These are phyloP conservation scores for Nerophis ophidion DNA, from an alignment of 2,113 vertebrate genomes.

Conservation along the genomic window DNA sequence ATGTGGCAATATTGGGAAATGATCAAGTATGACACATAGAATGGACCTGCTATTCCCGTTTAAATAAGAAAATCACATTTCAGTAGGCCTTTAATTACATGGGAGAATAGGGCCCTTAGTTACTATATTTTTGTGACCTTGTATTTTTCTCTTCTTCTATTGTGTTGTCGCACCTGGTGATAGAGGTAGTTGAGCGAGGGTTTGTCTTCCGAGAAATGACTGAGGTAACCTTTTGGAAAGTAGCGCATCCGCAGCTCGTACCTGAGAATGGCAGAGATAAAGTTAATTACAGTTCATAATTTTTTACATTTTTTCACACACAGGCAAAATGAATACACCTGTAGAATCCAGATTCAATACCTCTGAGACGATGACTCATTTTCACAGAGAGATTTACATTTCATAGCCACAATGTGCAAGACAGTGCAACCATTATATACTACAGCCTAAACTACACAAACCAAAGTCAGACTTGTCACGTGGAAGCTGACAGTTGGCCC, in stretches of 20 bases:
- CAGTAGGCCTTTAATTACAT: no score
- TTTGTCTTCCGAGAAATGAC: conserved; percentile 95
- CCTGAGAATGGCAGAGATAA: conserved; percentile 59
- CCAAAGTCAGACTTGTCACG: not conserved
- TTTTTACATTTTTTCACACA: not conserved
- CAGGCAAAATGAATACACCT: not conserved
- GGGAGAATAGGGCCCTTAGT: not conserved
- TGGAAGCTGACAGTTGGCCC: no score
- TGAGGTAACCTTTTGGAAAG: conserved; percentile 95
- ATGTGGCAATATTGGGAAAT: no score
- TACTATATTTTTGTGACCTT: not conserved
- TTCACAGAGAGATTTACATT: conserved; percentile 14
- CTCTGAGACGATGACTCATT: conserved; percentile 1
- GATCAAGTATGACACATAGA: no score
- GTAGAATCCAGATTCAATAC: not conserved
- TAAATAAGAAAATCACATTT: no score
- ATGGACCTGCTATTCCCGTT: no score
- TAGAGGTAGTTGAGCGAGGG: conserved; percentile 98
- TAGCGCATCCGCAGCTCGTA: conserved; percentile 96
- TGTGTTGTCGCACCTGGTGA: conserved; percentile 82
- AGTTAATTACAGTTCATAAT: not conserved
- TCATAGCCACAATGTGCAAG: not conserved
- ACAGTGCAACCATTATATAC: not conserved
- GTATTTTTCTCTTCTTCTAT: not conserved
- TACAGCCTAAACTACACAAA: not conserved